Percentiles rank a stretch among this genome's conserved stretches.
Conservation (phyloP, 2,113 vertebrate genomes). For the Pseudopipra pipra region DNA sequence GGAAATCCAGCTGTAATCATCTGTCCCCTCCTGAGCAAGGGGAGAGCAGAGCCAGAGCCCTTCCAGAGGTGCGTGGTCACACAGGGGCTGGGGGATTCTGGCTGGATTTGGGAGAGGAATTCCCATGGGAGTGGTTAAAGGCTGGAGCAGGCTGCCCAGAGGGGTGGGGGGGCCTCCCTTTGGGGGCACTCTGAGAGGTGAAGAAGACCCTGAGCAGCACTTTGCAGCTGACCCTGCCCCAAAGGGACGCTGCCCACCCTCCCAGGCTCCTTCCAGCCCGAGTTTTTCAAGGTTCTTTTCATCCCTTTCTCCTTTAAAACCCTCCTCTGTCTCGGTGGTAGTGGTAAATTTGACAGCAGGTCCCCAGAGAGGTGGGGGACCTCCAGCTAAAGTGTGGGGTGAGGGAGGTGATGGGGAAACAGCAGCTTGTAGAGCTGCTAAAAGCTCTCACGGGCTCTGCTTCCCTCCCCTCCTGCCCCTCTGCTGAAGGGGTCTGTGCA, state of each 20-base stretch:
- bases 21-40: not conserved
- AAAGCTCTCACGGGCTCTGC: accelerated
- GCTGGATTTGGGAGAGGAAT: not conserved
- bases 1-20: not conserved
- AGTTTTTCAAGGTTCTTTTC: not conserved
- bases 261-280: not conserved
- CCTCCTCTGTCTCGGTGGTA: accelerated
- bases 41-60: not conserved
- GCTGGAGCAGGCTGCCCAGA: not conserved
- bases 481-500: accelerated
- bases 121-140: not conserved
- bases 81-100: not conserved
- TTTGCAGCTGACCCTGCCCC: not conserved
- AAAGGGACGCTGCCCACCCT: not conserved
- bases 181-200: not conserved
- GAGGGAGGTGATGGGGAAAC: not conserved
- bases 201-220: not conserved
- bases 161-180: not conserved
- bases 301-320: not conserved
- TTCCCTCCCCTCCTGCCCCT: not conserved
- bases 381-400: not conserved
- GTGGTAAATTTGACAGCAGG: not conserved
- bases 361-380: not conserved
- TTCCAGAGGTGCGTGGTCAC: not conserved
- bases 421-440: accelerated